Percentiles rank a stretch among this genome's conserved stretches.
These are phyloP conservation scores for Zoanthus sansibaricus DNA, from an alignment of 92 coral and sea anemone genomes.

Conservation along the genomic window DNA sequence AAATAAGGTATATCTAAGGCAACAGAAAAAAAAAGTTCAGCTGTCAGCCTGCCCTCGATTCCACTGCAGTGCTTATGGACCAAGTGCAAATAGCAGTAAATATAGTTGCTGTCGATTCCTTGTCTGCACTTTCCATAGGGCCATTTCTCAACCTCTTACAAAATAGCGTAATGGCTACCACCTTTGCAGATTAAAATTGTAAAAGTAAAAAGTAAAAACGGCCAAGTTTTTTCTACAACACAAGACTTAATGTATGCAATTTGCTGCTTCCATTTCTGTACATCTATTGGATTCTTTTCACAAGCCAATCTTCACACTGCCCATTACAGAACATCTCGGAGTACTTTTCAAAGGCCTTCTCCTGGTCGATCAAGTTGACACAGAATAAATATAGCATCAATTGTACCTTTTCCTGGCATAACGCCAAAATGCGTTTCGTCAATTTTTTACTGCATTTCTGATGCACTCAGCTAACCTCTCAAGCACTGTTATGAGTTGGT, in stretches of 20 bases:
- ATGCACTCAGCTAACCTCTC: no score
- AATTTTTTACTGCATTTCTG: no score
- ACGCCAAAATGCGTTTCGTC: no score
- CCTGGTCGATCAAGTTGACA: background rate
- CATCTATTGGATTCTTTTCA: no score
- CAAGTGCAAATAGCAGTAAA: background rate
- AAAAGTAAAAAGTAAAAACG: no score
- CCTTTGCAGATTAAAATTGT: no score
- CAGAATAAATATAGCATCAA: background rate
- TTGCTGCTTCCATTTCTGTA: background rate
- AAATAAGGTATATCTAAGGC: background rate
- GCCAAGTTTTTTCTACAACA: background rate
- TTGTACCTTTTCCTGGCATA: background rate
- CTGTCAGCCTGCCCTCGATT: background rate
- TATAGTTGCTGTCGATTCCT: background rate
- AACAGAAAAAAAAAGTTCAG: background rate
- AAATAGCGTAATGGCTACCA: no score
- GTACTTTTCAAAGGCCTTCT: background rate
- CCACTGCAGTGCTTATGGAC: background rate
- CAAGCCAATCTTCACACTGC: background rate
- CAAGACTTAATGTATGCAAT: background rate
- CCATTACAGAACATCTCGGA: background rate
- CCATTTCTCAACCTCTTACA: background rate
- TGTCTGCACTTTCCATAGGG: background rate
- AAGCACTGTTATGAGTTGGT: no score